Conservation (phyloP, 2,797 vertebrate species). For the Rhyacichthys aspro region DNA sequence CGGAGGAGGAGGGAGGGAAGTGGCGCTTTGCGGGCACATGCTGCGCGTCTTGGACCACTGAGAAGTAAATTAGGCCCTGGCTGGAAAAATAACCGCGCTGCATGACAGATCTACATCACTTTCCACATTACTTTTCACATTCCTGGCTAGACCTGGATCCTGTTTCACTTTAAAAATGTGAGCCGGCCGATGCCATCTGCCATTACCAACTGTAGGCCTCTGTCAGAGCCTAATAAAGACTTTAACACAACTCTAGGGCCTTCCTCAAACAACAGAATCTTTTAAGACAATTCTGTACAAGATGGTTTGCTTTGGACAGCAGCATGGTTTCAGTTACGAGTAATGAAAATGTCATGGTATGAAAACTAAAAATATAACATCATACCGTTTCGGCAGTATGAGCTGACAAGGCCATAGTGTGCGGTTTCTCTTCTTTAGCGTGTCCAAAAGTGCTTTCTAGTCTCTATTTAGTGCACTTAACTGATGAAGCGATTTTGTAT, state of each 20-base stretch:
- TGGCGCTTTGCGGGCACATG: constrained; percentile 38
- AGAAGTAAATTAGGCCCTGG: constrained; percentile 59
- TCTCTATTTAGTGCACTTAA: too few species aligned
- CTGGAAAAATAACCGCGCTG: constrained; percentile 59
- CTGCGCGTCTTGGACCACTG: constrained; percentile 31
- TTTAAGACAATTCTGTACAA: neutral
- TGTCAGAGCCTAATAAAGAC: constrained; percentile 16
- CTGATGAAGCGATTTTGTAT: too few species aligned
- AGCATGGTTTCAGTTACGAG: too few species aligned
- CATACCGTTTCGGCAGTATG: too few species aligned
- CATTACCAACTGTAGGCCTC: constrained; percentile 28
- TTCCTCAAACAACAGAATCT: too few species aligned
- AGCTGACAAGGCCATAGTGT: too few species aligned
- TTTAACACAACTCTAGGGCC: constrained; percentile 3
- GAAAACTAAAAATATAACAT: too few species aligned
- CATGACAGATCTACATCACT: constrained; percentile 64
- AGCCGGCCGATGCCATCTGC: constrained; percentile 47
- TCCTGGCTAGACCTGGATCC: constrained; percentile 53
- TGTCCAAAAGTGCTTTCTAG: too few species aligned
- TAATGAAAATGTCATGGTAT: too few species aligned
- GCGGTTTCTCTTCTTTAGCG: too few species aligned
- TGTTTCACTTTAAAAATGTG: constrained; percentile 51
- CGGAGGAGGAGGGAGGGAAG: constrained; percentile 36
- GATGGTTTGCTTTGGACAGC: too few species aligned
- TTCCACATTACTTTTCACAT: constrained; percentile 68